A percentile compares a stretch with the other conserved stretches of the same genome.
These are phyloP conservation scores for Theocolax elegans DNA, from an alignment of 1,140 invertebrate species.

Conservation along the genomic window DNA sequence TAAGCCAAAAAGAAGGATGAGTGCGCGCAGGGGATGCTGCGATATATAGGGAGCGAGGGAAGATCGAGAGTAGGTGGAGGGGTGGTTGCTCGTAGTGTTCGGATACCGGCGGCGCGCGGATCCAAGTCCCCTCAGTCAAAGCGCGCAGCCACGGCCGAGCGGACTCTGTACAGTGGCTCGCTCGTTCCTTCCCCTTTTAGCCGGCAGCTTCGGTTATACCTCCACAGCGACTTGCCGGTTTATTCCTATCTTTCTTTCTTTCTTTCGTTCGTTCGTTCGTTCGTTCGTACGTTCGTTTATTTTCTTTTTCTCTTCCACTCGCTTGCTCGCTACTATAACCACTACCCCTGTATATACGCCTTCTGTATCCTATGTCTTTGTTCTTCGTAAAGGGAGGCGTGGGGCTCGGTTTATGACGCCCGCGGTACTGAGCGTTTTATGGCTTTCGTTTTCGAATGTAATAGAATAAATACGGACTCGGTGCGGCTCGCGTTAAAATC, in stretches of 20 bases:
- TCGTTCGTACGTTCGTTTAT: too few species aligned
- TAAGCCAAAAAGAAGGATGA: too few species aligned
- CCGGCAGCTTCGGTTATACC: too few species aligned
- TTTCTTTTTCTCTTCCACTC: not conserved
- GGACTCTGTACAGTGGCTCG: conserved; percentile 40
- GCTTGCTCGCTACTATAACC: not conserved
- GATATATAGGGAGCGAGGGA: not conserved
- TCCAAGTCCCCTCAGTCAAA: conserved; percentile 53
- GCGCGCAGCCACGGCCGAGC: conserved; percentile 56
- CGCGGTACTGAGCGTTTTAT: not conserved
- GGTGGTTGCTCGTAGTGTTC: conserved; percentile 46
- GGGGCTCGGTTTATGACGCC: not conserved
- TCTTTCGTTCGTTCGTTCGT: too few species aligned
- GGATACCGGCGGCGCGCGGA: conserved; percentile 38
- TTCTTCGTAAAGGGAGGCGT: too few species aligned
- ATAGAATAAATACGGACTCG: conserved; percentile 2
- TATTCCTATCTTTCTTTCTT: too few species aligned
- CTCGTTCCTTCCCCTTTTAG: too few species aligned
- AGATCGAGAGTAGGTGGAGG: not conserved
- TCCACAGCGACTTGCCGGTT: too few species aligned
- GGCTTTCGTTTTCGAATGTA: not conserved
- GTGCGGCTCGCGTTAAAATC: not conserved
- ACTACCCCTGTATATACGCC: not conserved
- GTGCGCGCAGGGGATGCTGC: not conserved
- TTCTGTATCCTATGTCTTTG: too few species aligned